Evolutionary conservation across 1,140 invertebrate genomes (phyloP).

Genomic region (Holotrichia oblita): DNA sequence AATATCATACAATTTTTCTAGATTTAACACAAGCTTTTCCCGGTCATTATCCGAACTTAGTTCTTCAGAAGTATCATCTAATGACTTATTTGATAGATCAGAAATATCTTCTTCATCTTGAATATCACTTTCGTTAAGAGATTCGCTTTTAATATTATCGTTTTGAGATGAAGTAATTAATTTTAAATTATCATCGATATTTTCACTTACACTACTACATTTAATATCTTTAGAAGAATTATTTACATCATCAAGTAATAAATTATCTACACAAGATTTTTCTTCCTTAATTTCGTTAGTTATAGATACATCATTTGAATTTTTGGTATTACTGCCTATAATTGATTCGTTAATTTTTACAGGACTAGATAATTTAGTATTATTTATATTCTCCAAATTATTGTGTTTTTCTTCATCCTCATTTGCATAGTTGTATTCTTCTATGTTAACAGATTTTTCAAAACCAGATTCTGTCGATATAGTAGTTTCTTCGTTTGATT

Average conservation of each 20-base stretch:
- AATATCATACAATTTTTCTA: conserved; percentile 34
- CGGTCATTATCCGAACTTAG: neutral
- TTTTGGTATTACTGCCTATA: neutral
- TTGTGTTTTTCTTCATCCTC: conserved; percentile 1
- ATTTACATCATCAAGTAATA: neutral
- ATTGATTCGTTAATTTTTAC: neutral
- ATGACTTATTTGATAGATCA: neutral
- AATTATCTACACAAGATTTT: neutral
- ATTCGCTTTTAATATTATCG: neutral
- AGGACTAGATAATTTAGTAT: conserved; percentile 23
- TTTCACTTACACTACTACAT: neutral
- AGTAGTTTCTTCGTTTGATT: neutral
- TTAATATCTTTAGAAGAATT: neutral
- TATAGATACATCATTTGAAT: neutral
- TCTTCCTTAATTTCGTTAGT: neutral
- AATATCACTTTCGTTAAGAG: neutral
- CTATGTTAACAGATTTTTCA: neutral
- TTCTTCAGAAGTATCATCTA: conserved; percentile 12
- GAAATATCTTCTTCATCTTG: neutral
- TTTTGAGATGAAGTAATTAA: neutral
- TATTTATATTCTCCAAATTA: neutral
- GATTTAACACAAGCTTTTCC: neutral
- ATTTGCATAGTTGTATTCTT: neutral
- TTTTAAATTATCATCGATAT: neutral
- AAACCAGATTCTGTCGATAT: conserved; percentile 20